Percentiles rank a stretch among this genome's conserved stretches.
These are phyloP conservation scores for Aethes cnicana DNA, from an alignment of 2,888 invertebrate species.

Conservation along the genomic window DNA sequence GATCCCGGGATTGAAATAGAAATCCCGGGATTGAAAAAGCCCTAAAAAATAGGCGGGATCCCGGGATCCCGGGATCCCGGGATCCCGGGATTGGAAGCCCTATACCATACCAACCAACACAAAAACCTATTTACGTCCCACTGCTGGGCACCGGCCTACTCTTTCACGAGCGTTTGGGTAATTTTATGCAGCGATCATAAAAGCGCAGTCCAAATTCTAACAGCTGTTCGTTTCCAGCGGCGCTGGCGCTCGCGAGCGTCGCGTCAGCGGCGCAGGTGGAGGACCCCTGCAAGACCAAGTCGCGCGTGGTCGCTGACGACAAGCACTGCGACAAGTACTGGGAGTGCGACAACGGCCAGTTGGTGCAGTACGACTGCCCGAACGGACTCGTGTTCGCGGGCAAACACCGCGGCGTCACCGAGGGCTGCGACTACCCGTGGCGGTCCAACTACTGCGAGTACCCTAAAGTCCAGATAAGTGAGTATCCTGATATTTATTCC, in stretches of 20 bases:
- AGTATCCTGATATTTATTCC: slow-evolving; percentile 72
- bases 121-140: too few relatives aligned
- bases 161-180: too few relatives aligned
- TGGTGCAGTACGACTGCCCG: slow-evolving; percentile 93
- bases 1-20: too few relatives aligned
- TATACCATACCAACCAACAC: too few relatives aligned
- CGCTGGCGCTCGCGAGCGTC: slow-evolving; percentile 51
- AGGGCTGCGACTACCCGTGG: slow-evolving; percentile 95
- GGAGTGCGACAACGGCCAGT: slow-evolving; percentile 93
- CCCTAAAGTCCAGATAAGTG: slow-evolving; percentile 84
- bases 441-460: slow-evolving; percentile 92
- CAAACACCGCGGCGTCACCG: slow-evolving; percentile 92
- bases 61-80: too few relatives aligned
- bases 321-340: slow-evolving; percentile 91
- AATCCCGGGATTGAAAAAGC: too few relatives aligned
- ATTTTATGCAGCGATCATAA: too few relatives aligned
- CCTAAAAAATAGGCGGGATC: too few relatives aligned
- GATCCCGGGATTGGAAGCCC: too few relatives aligned
- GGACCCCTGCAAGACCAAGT: slow-evolving; percentile 92
- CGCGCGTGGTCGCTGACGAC: slow-evolving; percentile 88
- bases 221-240: slow-evolving; percentile 48
- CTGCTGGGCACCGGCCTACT: too few relatives aligned
- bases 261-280: slow-evolving; percentile 75
- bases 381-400: slow-evolving; percentile 95
- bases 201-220: too few relatives aligned